Evolutionary conservation across 2,797 vertebrate species (phyloP), one percentile per base, ranked within the genome.

Genomic region (Molothrus ater): DNA sequence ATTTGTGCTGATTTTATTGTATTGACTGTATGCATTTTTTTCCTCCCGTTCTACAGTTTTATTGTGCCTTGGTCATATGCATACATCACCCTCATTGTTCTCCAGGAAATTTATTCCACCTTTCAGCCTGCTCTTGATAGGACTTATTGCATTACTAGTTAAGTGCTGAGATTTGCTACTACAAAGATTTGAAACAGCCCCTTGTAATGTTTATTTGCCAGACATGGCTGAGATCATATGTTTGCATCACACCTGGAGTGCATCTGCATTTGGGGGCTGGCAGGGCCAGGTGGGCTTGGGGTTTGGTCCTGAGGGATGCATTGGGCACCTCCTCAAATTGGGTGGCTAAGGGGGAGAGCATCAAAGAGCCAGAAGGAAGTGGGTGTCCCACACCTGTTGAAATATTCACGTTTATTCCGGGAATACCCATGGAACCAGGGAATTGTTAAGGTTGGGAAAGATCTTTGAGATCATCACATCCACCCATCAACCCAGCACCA

Each of bases 51-150:
- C 97, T 97, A 97, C 97, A 97, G 97, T 97, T 98, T 98, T 98
- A 98, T 97, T 97, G 98, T 98, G 95, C 76, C 72, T 93, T 93
- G 91, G 97, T 97, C 97, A 96, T 85, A 76, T 93, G 97, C 97
- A 98, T 98, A 97, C 97, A 98, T 98, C 98, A 98, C 97, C 86
- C 79, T 65, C 96, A 97, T 98, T 98, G 97, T 98, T 98, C 97
- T 96, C 96, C 50, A 12, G 94, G 97, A 97, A 98, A 98, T 98
- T 97, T 98, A 98, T 95, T 80, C 97, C 97, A 96, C 42, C 93
- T 98, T 98, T 97, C 97, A 88, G 92, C 60, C 13, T 96, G 96
- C 96, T 97, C 96, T 97, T 97, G 97, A 97, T 97, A 96, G 97
- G 96, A 97, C 97, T 97, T 96, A 88, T 95, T 95, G 95, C 93